phyloP scores from a whole-genome alignment of 2,888 invertebrate genomes.

The Cantharis rufa region DNA sequence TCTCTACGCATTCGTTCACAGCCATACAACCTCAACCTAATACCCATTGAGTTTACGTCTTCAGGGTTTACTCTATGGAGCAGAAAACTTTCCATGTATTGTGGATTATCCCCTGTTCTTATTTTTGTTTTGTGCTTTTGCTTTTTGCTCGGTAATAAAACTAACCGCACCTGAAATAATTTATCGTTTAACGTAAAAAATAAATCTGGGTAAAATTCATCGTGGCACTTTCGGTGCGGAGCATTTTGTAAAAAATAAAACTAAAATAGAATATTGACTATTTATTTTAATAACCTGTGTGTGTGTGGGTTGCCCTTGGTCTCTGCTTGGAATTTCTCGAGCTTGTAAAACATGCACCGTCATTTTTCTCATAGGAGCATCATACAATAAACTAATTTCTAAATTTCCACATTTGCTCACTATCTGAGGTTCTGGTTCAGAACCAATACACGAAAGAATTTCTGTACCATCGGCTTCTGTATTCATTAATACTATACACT shows the following conservation, averaged over 20 bases:
- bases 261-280: no score
- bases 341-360: slow-evolving; percentile 90
- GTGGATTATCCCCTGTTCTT: slow-evolving; percentile 86
- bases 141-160: slow-evolving; percentile 88
- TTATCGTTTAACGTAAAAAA: neutral
- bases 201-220: no score
- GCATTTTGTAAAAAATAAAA: no score
- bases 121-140: slow-evolving; percentile 95
- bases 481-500: slow-evolving; percentile 61
- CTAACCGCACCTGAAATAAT: slow-evolving; percentile 72
- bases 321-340: slow-evolving; percentile 73
- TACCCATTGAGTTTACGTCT: slow-evolving; percentile 90
- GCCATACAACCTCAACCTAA: slow-evolving; percentile 88
- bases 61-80: slow-evolving; percentile 91
- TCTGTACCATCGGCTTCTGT: slow-evolving; percentile 49
- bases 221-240: no score
- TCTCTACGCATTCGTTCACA: slow-evolving; percentile 93
- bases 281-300: slow-evolving; percentile 60
- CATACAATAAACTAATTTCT: slow-evolving; percentile 87
- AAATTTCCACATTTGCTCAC: slow-evolving; percentile 74
- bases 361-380: slow-evolving; percentile 90
- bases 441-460: slow-evolving; percentile 46
- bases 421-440: slow-evolving; percentile 56
- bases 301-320: slow-evolving; percentile 69
- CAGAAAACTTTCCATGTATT: slow-evolving; percentile 91